Conservation (phyloP, 2,888 invertebrate genomes). For the Ophion obscuratus region DNA sequence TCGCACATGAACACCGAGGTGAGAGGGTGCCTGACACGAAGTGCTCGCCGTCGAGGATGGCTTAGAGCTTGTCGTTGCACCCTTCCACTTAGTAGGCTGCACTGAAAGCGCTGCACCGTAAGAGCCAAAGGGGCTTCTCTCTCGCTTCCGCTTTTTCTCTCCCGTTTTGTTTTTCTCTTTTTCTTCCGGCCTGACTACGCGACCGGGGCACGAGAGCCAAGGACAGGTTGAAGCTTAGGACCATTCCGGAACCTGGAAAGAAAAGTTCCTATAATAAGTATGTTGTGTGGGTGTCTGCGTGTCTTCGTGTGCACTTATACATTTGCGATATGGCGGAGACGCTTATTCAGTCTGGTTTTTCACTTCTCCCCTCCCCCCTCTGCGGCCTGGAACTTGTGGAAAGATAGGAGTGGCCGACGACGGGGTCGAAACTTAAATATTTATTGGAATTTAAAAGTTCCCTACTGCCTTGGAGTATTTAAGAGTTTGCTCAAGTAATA, state of each 20-base stretch:
- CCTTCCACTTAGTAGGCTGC: conserved; percentile 28
- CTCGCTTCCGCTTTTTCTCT: conserved; percentile 4
- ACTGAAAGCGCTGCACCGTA: conserved; percentile 22
- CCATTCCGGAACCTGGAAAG: conserved; percentile 42
- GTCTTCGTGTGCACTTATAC: background rate
- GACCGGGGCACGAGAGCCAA: conserved; percentile 42
- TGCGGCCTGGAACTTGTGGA: conserved; percentile 17
- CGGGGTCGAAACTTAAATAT: conserved; percentile 78
- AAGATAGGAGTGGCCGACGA: conserved; percentile 44
- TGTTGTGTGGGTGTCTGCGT: background rate
- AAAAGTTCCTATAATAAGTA: conserved; percentile 29
- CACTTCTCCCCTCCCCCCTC: background rate
- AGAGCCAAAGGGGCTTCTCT: conserved; percentile 11
- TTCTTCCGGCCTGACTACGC: conserved; percentile 37
- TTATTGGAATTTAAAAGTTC: conserved; percentile 82
- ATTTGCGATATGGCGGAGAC: conserved; percentile 21
- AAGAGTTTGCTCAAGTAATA: conserved; percentile 80
- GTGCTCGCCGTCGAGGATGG: conserved; percentile 23
- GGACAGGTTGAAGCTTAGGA: conserved; percentile 49
- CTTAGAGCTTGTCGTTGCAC: conserved; percentile 48
- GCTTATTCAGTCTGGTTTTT: conserved; percentile 21
- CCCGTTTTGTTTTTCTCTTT: conserved; percentile 13
- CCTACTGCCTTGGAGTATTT: conserved; percentile 76
- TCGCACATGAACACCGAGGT: background rate
- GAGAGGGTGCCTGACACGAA: conserved; percentile 9